A percentile compares a stretch with the other conserved stretches of the same genome.
Conservation (phyloP, 2,888 invertebrate species). For the Therioaphis trifolii region DNA sequence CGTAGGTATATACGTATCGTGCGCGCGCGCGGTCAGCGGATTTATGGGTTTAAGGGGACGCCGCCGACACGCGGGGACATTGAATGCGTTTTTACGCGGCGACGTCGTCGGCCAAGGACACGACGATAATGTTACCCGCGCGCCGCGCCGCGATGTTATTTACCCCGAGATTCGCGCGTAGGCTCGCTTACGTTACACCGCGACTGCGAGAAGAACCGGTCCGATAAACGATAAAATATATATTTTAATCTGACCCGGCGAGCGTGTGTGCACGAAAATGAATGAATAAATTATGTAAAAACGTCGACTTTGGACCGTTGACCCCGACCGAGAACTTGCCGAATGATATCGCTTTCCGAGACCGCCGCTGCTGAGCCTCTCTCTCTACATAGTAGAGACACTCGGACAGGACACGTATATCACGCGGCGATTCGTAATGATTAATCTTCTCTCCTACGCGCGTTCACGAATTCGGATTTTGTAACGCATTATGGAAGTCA, state of each 20-base stretch:
- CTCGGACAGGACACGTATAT: background rate
- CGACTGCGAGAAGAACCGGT: conserved; percentile 52
- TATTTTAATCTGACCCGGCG: background rate
- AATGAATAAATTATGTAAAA: conserved; percentile 46
- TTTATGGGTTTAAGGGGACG: conserved; percentile 30
- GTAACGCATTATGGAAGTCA: conserved; percentile 8
- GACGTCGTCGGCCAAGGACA: background rate
- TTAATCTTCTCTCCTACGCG: background rate
- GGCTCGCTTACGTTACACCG: background rate
- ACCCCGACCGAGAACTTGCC: conserved; percentile 56
- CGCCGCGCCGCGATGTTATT: conserved; percentile 27
- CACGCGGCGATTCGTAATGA: conserved; percentile 1
- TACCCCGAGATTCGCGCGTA: conserved; percentile 42
- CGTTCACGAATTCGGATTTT: background rate
- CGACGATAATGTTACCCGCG: background rate
- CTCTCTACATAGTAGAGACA: background rate
- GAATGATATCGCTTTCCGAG: conserved; percentile 1
- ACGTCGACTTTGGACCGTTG: conserved; percentile 52
- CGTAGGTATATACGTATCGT: background rate
- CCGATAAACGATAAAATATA: conserved; percentile 33
- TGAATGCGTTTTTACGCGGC: background rate
- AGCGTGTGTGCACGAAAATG: background rate
- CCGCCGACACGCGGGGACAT: background rate
- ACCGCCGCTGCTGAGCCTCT: background rate
- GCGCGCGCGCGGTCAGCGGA: background rate